Conservation (phyloP, 2,113 vertebrate species). For the Phycodurus eques region DNA sequence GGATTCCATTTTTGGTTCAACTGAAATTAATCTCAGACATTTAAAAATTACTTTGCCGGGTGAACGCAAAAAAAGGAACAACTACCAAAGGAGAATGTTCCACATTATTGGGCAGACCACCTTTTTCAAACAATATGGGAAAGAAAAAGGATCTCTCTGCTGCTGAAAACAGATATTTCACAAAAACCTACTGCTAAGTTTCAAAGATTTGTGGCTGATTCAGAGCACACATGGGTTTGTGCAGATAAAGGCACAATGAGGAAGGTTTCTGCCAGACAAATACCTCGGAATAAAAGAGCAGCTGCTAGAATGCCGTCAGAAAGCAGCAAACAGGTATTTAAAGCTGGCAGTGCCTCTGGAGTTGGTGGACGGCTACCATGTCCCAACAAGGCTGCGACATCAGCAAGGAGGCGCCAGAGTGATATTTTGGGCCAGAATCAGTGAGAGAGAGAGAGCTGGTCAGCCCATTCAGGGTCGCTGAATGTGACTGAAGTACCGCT, state of each 20-base stretch:
- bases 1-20: no score
- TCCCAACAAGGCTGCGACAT: no score
- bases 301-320: background rate
- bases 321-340: background rate
- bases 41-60: background rate
- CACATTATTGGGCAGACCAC: background rate
- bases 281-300: background rate
- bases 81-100: background rate
- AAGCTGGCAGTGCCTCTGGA: background rate
- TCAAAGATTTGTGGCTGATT: background rate
- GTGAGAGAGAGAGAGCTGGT: no score
- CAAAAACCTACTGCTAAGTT: background rate
- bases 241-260: background rate
- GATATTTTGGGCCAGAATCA: no score
- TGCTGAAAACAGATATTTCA: background rate
- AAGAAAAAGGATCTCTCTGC: background rate
- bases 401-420: no score
- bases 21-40: background rate
- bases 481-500: no score
- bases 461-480: no score
- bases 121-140: no score
- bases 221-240: background rate
- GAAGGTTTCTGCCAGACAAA: background rate
- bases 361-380: no score
- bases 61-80: conserved; percentile 1